Conservation (phyloP, 1,140 invertebrate species). For the Scaptodrosophila lebanonensis region DNA sequence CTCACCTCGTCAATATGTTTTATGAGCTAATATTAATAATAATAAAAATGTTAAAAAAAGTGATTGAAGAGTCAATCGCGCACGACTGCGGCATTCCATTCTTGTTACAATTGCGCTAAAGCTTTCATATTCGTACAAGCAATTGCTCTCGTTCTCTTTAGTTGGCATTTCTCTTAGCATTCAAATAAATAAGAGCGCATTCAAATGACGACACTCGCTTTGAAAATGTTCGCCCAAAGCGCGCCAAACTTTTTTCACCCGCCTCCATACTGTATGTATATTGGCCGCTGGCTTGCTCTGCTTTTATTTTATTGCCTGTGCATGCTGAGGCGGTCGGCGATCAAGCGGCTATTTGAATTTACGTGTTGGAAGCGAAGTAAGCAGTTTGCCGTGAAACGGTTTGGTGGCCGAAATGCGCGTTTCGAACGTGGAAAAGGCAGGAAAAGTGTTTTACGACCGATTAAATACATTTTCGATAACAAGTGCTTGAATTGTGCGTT, state of each 20-base stretch:
- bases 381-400: conserved; percentile 58
- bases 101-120: too few relatives aligned
- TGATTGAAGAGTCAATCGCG: too few relatives aligned
- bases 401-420: conserved; percentile 40
- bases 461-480: too few relatives aligned
- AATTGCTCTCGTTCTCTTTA: conserved; percentile 19
- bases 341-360: conserved; percentile 63
- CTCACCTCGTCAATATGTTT: too few relatives aligned
- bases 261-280: conserved; percentile 1
- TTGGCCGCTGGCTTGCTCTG: conserved; percentile 49
- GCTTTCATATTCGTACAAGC: conserved; percentile 5
- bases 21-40: too few relatives aligned
- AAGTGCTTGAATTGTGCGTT: too few relatives aligned
- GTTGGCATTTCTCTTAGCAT: conserved; percentile 15
- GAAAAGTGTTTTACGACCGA: conserved; percentile 1
- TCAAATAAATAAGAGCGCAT: conserved; percentile 39
- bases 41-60: too few relatives aligned
- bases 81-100: too few relatives aligned
- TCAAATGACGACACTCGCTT: conserved; percentile 42
- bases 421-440: conserved; percentile 17
- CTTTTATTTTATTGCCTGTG: conserved; percentile 71
- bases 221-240: conserved; percentile 33
- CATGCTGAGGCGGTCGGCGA: conserved; percentile 26
- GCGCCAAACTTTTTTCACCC: conserved; percentile 54
- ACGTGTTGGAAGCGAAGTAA: too few relatives aligned